These are phyloP conservation scores for Tor tambroides DNA, from an alignment of 2,113 vertebrate genomes.

Conservation along the genomic window DNA sequence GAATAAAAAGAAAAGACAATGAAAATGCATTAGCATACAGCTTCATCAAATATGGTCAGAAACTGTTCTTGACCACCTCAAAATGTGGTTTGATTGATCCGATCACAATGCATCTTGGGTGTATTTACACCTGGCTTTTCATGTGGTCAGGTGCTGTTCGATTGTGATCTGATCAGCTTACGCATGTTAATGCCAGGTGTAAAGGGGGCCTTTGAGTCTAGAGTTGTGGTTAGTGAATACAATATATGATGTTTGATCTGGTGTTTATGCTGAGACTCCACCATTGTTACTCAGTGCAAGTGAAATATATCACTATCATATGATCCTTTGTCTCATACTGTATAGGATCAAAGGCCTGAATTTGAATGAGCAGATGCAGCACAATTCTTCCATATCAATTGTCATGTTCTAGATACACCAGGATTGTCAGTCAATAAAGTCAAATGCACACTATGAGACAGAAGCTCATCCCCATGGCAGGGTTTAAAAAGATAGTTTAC, in stretches of 20 bases:
- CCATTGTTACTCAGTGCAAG: background rate
- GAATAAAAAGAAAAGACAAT: background rate
- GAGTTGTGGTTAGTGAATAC: slow-evolving; percentile 1
- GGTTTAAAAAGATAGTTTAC: background rate
- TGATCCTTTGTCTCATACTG: background rate
- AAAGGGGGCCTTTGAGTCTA: background rate
- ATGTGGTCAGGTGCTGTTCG: slow-evolving; percentile 3
- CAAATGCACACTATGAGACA: background rate
- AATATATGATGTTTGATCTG: slow-evolving; percentile 17
- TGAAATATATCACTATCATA: background rate
- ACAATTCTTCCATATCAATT: background rate
- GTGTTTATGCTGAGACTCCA: slow-evolving; percentile 18
- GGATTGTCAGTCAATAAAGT: background rate
- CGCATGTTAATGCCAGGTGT: background rate
- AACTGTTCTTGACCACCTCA: background rate
- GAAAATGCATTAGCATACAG: background rate
- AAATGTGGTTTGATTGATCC: background rate
- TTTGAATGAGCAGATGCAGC: background rate
- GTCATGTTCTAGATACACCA: slow-evolving; percentile 2
- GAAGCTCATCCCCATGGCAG: background rate
- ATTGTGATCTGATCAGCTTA: background rate
- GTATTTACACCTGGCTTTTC: slow-evolving; percentile 23
- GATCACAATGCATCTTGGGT: slow-evolving; percentile 2
- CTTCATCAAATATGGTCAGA: background rate
- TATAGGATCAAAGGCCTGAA: slow-evolving; percentile 10